Conservation (phyloP, 2,797 vertebrate genomes). For the Clarias platycephalus region DNA sequence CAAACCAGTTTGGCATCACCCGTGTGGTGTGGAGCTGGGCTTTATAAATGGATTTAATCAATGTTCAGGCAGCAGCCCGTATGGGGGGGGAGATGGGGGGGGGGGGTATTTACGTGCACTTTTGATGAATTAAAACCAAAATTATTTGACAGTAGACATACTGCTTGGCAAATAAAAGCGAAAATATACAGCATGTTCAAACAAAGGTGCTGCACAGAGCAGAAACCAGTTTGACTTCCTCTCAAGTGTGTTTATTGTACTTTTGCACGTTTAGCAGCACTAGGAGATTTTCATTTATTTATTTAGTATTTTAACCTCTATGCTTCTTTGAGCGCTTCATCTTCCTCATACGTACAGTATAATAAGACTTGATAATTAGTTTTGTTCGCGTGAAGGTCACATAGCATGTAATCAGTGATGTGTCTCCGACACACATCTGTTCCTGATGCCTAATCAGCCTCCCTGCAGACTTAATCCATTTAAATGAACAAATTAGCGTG, state of each 20-base stretch:
- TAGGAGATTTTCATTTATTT: no score
- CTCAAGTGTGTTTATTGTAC: not conserved
- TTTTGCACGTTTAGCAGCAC: not conserved
- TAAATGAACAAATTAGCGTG: slow-evolving; percentile 1
- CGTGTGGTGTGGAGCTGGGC: slow-evolving; percentile 8
- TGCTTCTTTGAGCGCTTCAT: not conserved
- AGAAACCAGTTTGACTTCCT: not conserved
- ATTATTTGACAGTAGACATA: slow-evolving; percentile 57
- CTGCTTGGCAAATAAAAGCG: slow-evolving; percentile 44
- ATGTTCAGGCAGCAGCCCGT: slow-evolving; percentile 33
- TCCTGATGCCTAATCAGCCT: not conserved
- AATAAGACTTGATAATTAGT: slow-evolving; percentile 12
- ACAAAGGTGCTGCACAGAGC: slow-evolving; percentile 31
- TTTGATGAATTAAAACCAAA: slow-evolving; percentile 60
- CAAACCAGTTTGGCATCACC: slow-evolving; percentile 27
- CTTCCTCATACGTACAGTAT: not conserved
- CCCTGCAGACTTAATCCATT: slow-evolving; percentile 13
- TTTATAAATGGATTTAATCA: slow-evolving; percentile 59
- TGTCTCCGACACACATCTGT: not conserved
- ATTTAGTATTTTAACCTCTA: not conserved
- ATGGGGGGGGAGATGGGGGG: no score
- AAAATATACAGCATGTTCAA: slow-evolving; percentile 28
- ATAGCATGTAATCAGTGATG: not conserved
- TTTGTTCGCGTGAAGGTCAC: slow-evolving; percentile 12
- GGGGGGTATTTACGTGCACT: slow-evolving; percentile 44